phyloP scores from a whole-genome alignment of 2,888 invertebrate species.

The Agrotis segetum region DNA sequence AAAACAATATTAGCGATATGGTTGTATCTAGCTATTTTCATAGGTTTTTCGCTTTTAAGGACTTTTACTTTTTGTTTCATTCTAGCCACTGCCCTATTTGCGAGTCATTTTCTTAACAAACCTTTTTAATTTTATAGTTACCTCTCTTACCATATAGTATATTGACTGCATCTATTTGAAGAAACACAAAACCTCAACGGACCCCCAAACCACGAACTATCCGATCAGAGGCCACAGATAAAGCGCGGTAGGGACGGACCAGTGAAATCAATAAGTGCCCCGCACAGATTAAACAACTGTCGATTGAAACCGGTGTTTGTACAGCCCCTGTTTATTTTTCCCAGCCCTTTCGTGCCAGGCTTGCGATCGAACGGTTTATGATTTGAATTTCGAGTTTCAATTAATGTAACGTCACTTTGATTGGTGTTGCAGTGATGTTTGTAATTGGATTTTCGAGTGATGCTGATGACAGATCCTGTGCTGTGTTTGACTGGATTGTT shows the following conservation, averaged over 20 bases:
- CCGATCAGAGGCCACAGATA: conserved; percentile 62
- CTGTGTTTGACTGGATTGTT: background rate
- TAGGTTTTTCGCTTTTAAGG: no score
- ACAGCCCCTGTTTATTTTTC: conserved; percentile 60
- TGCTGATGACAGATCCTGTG: background rate
- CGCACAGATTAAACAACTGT: conserved; percentile 66
- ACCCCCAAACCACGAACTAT: conserved; percentile 57
- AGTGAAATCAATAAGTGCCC: conserved; percentile 68
- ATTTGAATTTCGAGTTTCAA: conserved; percentile 54
- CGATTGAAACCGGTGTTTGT: conserved; percentile 61
- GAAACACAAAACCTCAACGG: conserved; percentile 5
- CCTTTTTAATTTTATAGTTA: background rate
- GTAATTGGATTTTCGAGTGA: conserved; percentile 27
- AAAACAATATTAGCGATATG: no score
- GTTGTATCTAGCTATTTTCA: no score
- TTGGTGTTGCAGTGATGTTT: conserved; percentile 38
- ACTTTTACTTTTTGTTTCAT: no score
- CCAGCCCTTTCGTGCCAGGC: conserved; percentile 52
- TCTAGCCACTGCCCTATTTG: no score
- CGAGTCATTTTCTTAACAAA: no score
- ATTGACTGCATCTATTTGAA: background rate
- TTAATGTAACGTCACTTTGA: conserved; percentile 50
- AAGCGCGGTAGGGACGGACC: conserved; percentile 47
- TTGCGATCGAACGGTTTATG: conserved; percentile 47
- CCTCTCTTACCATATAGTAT: background rate